Conservation (phyloP, 2,113 vertebrate genomes). For the Nerophis lumbriciformis region DNA sequence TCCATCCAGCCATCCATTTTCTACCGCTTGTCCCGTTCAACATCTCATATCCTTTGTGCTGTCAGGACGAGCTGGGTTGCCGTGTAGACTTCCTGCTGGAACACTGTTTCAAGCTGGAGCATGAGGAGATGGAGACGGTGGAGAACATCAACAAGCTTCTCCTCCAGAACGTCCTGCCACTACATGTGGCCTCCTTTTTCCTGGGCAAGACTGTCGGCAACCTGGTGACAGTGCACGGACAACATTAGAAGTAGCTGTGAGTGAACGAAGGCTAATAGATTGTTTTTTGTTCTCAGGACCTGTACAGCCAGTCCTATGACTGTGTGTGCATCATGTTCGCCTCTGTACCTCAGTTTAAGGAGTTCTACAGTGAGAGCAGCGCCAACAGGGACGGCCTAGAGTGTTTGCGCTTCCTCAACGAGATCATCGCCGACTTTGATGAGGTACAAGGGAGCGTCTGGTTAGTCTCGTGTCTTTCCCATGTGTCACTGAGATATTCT, state of each 20-base stretch:
- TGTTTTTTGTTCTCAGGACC: constrained; percentile 68
- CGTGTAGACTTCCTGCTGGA: constrained; percentile 85
- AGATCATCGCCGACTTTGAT: constrained; percentile 88
- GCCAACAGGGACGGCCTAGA: constrained; percentile 82
- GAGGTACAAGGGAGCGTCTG: constrained; percentile 66
- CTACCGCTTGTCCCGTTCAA: too few species aligned
- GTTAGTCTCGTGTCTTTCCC: not conserved
- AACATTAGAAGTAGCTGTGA: too few species aligned
- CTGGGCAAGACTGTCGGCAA: constrained; percentile 79
- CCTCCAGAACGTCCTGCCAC: constrained; percentile 82
- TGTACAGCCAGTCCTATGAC: constrained; percentile 85
- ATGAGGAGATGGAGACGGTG: constrained; percentile 83
- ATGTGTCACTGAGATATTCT: not conserved
- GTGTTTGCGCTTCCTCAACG: constrained; percentile 85
- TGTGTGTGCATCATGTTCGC: constrained; percentile 87
- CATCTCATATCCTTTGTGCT: too few species aligned
- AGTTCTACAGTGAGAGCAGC: constrained; percentile 84
- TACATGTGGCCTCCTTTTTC: constrained; percentile 79
- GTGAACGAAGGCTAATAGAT: not conserved
- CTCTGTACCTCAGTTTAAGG: constrained; percentile 86
- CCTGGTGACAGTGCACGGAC: constrained; percentile 64
- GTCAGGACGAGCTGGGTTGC: constrained; percentile 81
- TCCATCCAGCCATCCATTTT: too few species aligned
- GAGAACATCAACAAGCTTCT: constrained; percentile 86
- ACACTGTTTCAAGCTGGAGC: constrained; percentile 76